phyloP scores from a whole-genome alignment of 2,113 vertebrate genomes.

The Nannobrachium achirus region DNA sequence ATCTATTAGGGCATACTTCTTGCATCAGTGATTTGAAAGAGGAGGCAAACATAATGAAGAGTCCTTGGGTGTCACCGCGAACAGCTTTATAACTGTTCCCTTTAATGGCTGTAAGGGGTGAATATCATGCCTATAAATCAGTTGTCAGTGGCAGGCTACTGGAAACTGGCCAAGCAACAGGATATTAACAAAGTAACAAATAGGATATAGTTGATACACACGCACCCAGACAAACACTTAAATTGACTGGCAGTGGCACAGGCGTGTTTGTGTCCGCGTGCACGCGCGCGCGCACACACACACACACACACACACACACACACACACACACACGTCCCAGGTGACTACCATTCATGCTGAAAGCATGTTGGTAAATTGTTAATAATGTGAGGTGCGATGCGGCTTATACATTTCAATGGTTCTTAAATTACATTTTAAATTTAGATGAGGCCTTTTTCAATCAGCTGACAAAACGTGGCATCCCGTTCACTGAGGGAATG shows the following conservation, averaged over 20 bases:
- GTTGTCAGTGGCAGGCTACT: slow-evolving; percentile 15
- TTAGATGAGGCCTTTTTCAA: slow-evolving; percentile 76
- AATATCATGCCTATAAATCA: slow-evolving; percentile 24
- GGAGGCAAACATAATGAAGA: slow-evolving; percentile 68
- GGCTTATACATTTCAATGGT: slow-evolving; percentile 76
- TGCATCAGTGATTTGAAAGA: slow-evolving; percentile 68
- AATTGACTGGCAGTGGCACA: too few relatives aligned
- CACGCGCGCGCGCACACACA: slow-evolving; percentile 10
- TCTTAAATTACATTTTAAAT: slow-evolving; percentile 82
- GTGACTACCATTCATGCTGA: slow-evolving; percentile 52
- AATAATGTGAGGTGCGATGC: slow-evolving; percentile 67
- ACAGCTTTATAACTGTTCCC: slow-evolving; percentile 48
- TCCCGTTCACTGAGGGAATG: slow-evolving; percentile 51
- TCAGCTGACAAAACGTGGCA: slow-evolving; percentile 72
- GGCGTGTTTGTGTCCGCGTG: neutral
- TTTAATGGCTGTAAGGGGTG: slow-evolving; percentile 42
- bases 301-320: slow-evolving; percentile 22
- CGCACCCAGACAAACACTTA: slow-evolving; percentile 9
- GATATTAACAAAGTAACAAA: slow-evolving; percentile 26
- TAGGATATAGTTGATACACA: slow-evolving; percentile 36
- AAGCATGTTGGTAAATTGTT: slow-evolving; percentile 69
- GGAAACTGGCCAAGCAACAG: slow-evolving; percentile 27
- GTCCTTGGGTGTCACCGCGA: slow-evolving; percentile 57
- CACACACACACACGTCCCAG: slow-evolving; percentile 39
- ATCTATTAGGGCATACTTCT: slow-evolving; percentile 45